Evolutionary conservation across 2,113 vertebrate species (phyloP).

Genomic region (Sphaerodactylus townsendi): DNA sequence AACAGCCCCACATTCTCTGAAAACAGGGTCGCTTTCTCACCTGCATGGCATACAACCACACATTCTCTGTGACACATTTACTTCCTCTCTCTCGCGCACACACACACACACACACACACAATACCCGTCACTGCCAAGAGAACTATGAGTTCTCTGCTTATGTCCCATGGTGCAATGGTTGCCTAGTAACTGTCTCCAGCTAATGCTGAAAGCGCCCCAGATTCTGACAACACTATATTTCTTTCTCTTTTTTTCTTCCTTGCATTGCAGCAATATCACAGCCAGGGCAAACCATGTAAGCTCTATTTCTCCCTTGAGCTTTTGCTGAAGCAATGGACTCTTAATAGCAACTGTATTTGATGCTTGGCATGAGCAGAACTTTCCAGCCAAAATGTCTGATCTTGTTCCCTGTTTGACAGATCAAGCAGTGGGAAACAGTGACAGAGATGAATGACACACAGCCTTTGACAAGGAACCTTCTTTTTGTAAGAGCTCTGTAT

Average conservation of each 20-base stretch:
- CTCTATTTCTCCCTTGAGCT: neutral
- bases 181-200: constrained; percentile 67
- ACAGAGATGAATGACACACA: neutral
- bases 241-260: neutral
- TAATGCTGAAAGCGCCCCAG: constrained; percentile 57
- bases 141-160: constrained; percentile 32
- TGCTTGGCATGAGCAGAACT: constrained; percentile 5
- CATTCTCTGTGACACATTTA: neutral
- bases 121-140: neutral
- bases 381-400: constrained; percentile 25
- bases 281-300: constrained; percentile 22
- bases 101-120: neutral
- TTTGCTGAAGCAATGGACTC: neutral
- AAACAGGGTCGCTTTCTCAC: neutral
- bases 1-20: neutral
- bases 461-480: constrained; percentile 1
- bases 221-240: constrained; percentile 35
- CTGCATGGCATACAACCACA: neutral
- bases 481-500: constrained; percentile 4
- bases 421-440: constrained; percentile 23
- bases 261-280: constrained; percentile 9
- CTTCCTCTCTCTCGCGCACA: neutral
- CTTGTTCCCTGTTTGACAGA: neutral
- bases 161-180: constrained; percentile 56
- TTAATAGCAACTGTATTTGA: neutral